Base-by-base conservation (phyloP, 2,888 invertebrate species). In the Athetis lepigone region DNA sequence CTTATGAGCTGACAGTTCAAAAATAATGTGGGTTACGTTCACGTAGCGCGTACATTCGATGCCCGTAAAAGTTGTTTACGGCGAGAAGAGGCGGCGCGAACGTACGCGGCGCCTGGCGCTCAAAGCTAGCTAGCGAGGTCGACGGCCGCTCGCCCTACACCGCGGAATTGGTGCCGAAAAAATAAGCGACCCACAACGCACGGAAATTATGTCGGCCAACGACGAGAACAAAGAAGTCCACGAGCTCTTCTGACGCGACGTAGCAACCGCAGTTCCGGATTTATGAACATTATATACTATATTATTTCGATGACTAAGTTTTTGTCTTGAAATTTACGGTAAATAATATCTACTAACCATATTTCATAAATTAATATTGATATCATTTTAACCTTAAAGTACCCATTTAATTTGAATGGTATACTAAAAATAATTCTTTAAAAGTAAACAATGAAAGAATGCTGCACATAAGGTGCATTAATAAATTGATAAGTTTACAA, bases 21-120 rank as follows among this genome's bases (percentile, higher is more conserved):
- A 94, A 94, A 93, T 94, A 91, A 95, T 94, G 93, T 95, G 89
- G 95, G 95, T 94, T 94, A 94, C 94, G 95, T 91, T 94, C 93
- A 92, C 90, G 93, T 92, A 88, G 93, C 92, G 93, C 90, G 92
- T 93, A 93, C 93, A 92, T 91, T 92, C 88, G 90, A 89, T 90
- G 93, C 89, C 93, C 93, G 94, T 94, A 93, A 93, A 93, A 92
- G 93, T 91, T 93, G 90, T 92, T 93, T 93, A 93, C 92, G 89
- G 90, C 84, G 85, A 88, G 87, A 82, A 86, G 84, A 85, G 84
- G 85, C 83, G 83, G 70, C 67, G 79, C 76, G 77, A 75, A 70
- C 70, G 76, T 78, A 80, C 61, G 74, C 74, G 74, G 62, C 77
- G 78, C 80, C 68, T 77, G 82, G 82, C 80, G 84, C 75, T 77